Evolutionary conservation across 1,140 invertebrate species (phyloP).

Genomic region (Ectropis grisescens): DNA sequence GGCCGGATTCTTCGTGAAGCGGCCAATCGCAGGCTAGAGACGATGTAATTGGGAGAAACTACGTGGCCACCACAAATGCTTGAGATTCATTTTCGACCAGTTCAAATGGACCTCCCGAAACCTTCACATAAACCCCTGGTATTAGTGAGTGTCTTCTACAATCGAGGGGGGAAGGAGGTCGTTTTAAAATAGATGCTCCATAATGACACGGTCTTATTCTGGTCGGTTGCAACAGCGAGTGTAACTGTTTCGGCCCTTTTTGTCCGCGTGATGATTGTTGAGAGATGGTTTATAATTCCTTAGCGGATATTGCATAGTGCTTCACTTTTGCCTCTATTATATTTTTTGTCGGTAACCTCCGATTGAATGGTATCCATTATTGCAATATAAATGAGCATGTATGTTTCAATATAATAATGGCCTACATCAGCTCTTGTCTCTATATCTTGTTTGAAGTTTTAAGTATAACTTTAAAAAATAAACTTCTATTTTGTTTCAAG

Average conservation of each 20-base stretch:
- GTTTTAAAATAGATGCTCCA: constrained; percentile 22
- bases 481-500: too few relatives aligned
- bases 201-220: constrained; percentile 38
- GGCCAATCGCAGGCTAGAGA: constrained; percentile 58
- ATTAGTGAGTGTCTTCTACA: constrained; percentile 1
- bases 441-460: too few relatives aligned
- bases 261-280: constrained; percentile 44
- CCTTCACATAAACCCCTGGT: constrained; percentile 17
- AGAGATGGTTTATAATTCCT: constrained; percentile 38
- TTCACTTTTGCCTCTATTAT: constrained; percentile 22
- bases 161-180: constrained; percentile 20
- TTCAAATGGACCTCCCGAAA: constrained; percentile 30
- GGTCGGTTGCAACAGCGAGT: constrained; percentile 27
- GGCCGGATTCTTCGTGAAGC: constrained; percentile 51
- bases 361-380: too few relatives aligned
- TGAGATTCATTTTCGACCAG: constrained; percentile 38
- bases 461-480: too few relatives aligned
- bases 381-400: too few relatives aligned
- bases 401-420: too few relatives aligned
- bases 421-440: too few relatives aligned
- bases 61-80: constrained; percentile 49
- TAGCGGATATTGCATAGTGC: constrained; percentile 14
- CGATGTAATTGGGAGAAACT: constrained; percentile 65
- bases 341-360: too few relatives aligned
- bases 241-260: constrained; percentile 52